Evolutionary conservation across 2,888 invertebrate genomes (phyloP).

Genomic region (Himalopsyche kuldschensis): DNA sequence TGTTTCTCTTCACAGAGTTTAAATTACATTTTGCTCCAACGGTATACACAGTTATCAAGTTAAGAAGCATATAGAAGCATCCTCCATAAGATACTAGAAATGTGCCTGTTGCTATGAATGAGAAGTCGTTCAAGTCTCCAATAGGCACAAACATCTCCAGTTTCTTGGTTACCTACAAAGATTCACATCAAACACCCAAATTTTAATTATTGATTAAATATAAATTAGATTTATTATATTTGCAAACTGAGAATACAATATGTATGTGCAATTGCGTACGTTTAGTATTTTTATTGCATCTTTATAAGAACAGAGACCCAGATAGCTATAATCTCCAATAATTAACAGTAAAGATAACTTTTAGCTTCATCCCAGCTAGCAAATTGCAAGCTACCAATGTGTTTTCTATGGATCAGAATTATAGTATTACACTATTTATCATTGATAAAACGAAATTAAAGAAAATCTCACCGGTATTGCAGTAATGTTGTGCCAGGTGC

Average conservation of each 20-base stretch:
- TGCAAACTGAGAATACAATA: no score
- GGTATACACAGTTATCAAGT: slow-evolving; percentile 4
- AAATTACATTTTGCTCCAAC: background rate
- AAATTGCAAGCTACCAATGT: no score
- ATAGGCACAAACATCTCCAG: slow-evolving; percentile 50
- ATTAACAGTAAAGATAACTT: no score
- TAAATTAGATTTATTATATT: no score
- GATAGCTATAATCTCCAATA: no score
- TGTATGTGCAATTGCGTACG: no score
- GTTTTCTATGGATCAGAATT: no score
- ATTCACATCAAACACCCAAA: background rate
- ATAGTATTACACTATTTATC: no score
- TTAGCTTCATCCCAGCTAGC: no score
- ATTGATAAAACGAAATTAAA: no score
- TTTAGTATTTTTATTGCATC: no score
- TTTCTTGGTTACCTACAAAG: slow-evolving; percentile 47
- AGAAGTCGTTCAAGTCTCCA: slow-evolving; percentile 51
- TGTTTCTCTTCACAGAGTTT: background rate
- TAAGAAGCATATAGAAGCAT: slow-evolving; percentile 51
- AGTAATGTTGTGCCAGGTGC: slow-evolving; percentile 50
- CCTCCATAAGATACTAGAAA: slow-evolving; percentile 51
- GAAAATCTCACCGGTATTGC: slow-evolving; percentile 50
- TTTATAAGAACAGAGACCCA: no score
- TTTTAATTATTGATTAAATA: background rate
- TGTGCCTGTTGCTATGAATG: slow-evolving; percentile 49